A percentile compares a stretch with the other conserved stretches of the same genome.
phyloP scores from a whole-genome alignment of 2,888 invertebrate species.

The Mystacides longicornis region DNA sequence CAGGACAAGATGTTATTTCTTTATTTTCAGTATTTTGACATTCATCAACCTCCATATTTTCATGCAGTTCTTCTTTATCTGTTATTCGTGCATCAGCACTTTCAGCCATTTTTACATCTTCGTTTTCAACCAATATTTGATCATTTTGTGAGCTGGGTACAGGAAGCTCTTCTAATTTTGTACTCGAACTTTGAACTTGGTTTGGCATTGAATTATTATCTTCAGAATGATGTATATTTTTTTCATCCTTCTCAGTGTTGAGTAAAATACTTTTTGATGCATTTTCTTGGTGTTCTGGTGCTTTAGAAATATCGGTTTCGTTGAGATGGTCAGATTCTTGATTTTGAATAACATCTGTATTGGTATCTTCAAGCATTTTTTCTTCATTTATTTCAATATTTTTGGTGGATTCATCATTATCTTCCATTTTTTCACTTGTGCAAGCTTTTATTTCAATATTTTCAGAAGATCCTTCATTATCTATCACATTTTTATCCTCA shows the following conservation, averaged over 20 bases:
- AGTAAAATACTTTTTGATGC: too few species aligned
- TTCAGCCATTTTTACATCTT: background rate
- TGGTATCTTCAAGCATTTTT: slow-evolving; percentile 30
- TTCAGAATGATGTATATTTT: too few species aligned
- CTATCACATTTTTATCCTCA: background rate
- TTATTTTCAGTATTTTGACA: background rate
- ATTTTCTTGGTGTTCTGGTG: background rate
- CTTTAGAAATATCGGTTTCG: background rate
- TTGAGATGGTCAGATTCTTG: background rate
- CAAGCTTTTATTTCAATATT: background rate
- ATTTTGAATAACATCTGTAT: slow-evolving; percentile 19
- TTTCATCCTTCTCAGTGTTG: too few species aligned
- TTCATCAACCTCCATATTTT: background rate
- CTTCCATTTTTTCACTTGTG: background rate
- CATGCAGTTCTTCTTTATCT: background rate
- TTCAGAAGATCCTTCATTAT: background rate
- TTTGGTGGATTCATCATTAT: background rate
- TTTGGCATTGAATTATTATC: too few species aligned
- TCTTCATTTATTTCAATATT: background rate
- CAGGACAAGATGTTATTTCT: too few species aligned
- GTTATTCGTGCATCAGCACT: background rate
- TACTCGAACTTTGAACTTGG: too few species aligned
- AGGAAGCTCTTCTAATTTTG: too few species aligned
- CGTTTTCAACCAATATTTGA: too few species aligned
- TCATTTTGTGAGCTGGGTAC: too few species aligned